Conservation (phyloP, 2,113 vertebrate genomes). For the Cephalopholis sonnerati region DNA sequence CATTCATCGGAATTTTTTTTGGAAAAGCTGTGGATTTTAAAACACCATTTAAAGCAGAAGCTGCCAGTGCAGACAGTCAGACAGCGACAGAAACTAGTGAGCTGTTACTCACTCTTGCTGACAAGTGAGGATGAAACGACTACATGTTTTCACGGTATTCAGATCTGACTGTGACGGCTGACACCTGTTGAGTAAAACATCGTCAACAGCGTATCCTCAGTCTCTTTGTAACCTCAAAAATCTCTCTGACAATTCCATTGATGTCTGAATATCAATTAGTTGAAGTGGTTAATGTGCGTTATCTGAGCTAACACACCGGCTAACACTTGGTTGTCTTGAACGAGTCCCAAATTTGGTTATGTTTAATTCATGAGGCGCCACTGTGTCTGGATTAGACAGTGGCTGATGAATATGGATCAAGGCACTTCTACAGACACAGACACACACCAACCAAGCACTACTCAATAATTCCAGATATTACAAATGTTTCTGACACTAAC, state of each 20-base stretch:
- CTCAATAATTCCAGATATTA: constrained; percentile 28
- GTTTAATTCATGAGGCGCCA: constrained; percentile 65
- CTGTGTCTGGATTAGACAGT: constrained; percentile 48
- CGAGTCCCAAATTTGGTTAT: constrained; percentile 21
- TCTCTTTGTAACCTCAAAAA: not conserved
- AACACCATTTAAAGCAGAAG: not conserved
- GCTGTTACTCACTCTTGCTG: not conserved
- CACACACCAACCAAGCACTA: not conserved
- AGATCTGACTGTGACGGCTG: not conserved
- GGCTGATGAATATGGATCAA: constrained; percentile 64
- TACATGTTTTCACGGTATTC: not conserved
- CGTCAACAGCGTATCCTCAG: not conserved
- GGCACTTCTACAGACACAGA: not conserved
- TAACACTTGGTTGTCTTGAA: constrained; percentile 29
- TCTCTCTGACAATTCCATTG: not conserved
- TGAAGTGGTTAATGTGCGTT: constrained; percentile 1
- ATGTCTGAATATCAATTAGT: not conserved
- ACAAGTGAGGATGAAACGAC: not conserved
- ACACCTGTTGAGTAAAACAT: not conserved
- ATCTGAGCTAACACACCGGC: constrained; percentile 19
- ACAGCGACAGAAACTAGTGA: too few species aligned
- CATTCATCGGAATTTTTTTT: too few species aligned
- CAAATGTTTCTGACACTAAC: constrained; percentile 17
- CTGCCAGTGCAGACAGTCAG: too few species aligned
- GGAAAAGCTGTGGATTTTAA: too few species aligned